A percentile compares a stretch with the other conserved stretches of the same genome.
phyloP scores from a whole-genome alignment of 1,140 invertebrate genomes.

The Brachionus plicatilis region DNA sequence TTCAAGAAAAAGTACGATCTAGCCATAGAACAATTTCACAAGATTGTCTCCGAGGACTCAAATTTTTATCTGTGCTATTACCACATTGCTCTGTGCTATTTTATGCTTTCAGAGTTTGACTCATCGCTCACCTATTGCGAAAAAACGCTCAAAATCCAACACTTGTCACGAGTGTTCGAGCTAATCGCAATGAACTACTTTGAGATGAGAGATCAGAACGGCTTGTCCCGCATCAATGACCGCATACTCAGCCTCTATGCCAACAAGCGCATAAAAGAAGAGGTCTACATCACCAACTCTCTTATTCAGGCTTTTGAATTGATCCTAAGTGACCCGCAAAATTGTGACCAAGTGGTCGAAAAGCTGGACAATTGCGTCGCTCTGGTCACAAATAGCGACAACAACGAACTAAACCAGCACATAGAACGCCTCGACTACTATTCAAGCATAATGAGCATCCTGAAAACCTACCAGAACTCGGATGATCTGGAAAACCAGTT shows the following conservation, averaged over 20 bases:
- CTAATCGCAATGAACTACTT: not conserved
- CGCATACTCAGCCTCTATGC: not conserved
- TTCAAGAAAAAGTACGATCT: not conserved
- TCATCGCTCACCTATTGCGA: not conserved
- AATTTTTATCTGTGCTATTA: constrained; percentile 18
- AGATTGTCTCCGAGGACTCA: not conserved
- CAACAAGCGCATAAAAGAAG: not conserved
- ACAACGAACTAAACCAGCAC: not conserved
- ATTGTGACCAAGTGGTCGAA: not conserved
- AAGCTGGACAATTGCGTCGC: not conserved
- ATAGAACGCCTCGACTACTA: constrained; percentile 3
- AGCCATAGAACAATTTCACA: not conserved
- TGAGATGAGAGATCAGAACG: not conserved
- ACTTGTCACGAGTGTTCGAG: not conserved
- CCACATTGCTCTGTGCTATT: constrained; percentile 2
- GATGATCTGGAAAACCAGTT: not conserved
- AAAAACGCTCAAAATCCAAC: not conserved
- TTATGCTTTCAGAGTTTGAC: not conserved
- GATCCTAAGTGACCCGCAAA: not conserved
- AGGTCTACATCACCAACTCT: not conserved
- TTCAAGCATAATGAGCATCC: not conserved
- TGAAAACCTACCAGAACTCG: not conserved
- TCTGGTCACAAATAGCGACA: not conserved
- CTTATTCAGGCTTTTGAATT: constrained; percentile 8
- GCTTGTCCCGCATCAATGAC: not conserved